Evolutionary conservation across 1,140 invertebrate genomes (phyloP).

Genomic region (Chrysomallon squamiferum): DNA sequence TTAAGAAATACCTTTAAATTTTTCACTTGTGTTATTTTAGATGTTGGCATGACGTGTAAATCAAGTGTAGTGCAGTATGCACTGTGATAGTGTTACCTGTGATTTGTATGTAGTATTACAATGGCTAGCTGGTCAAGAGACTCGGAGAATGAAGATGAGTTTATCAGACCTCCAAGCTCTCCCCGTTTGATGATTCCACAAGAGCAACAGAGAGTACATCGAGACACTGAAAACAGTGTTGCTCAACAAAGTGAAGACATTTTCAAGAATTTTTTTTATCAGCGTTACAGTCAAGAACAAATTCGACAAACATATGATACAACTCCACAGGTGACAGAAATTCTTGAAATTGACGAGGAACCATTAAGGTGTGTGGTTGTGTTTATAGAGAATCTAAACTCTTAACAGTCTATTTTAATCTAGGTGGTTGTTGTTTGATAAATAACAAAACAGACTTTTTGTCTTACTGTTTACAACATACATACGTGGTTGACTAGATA

Average conservation of each 20-base stretch:
- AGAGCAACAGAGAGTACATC: conserved; percentile 11
- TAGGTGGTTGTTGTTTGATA: too few relatives aligned
- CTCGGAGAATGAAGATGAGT: conserved; percentile 3
- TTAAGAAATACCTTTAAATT: too few relatives aligned
- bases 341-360: conserved; percentile 28
- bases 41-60: too few relatives aligned
- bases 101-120: not conserved
- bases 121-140: conserved; percentile 14
- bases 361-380: conserved; percentile 40
- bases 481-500: too few relatives aligned
- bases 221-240: conserved; percentile 47
- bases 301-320: conserved; percentile 21
- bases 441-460: too few relatives aligned
- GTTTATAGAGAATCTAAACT: too few relatives aligned
- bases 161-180: conserved; percentile 3
- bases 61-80: too few relatives aligned
- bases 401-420: too few relatives aligned
- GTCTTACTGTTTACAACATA: too few relatives aligned
- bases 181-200: not conserved
- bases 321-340: conserved; percentile 24
- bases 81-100: too few relatives aligned
- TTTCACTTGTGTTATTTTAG: too few relatives aligned
- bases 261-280: conserved; percentile 46
- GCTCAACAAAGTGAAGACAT: conserved; percentile 39
- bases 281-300: conserved; percentile 37